Evolutionary conservation across 1,140 invertebrate genomes (phyloP).

Genomic region (Atta cephalotes): DNA sequence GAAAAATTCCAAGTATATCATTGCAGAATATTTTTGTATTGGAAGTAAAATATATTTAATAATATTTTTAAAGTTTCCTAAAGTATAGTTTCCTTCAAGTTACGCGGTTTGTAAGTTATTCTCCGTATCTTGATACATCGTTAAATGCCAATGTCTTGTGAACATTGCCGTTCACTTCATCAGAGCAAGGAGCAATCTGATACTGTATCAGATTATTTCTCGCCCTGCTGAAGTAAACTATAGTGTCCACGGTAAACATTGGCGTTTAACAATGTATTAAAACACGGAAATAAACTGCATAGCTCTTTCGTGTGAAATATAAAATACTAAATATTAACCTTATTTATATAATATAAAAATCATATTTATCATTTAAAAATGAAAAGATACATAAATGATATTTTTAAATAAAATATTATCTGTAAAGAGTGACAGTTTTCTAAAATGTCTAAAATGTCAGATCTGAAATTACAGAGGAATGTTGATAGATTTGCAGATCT

Average conservation of each 20-base stretch:
- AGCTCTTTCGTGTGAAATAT: background rate
- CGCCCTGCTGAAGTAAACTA: too few species aligned
- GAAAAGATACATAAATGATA: background rate
- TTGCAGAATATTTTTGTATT: background rate
- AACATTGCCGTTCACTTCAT: too few species aligned
- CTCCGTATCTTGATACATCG: too few species aligned
- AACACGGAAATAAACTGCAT: too few species aligned
- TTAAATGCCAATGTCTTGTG: too few species aligned
- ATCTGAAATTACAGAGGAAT: slow-evolving; percentile 2
- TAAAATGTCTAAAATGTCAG: too few species aligned
- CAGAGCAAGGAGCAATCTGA: too few species aligned
- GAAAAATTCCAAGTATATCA: background rate
- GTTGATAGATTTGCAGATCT: background rate
- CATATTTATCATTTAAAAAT: background rate
- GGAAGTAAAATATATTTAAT: background rate
- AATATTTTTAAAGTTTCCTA: background rate
- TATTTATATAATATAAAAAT: slow-evolving; percentile 6
- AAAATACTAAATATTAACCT: background rate
- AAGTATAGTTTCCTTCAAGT: too few species aligned
- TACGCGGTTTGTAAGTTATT: too few species aligned
- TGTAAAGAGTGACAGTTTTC: background rate
- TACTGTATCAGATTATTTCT: too few species aligned
- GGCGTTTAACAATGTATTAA: too few species aligned
- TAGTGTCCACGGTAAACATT: too few species aligned
- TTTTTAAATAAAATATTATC: background rate